Conservation (phyloP, 2,113 vertebrate genomes). For the Antennarius striatus region DNA sequence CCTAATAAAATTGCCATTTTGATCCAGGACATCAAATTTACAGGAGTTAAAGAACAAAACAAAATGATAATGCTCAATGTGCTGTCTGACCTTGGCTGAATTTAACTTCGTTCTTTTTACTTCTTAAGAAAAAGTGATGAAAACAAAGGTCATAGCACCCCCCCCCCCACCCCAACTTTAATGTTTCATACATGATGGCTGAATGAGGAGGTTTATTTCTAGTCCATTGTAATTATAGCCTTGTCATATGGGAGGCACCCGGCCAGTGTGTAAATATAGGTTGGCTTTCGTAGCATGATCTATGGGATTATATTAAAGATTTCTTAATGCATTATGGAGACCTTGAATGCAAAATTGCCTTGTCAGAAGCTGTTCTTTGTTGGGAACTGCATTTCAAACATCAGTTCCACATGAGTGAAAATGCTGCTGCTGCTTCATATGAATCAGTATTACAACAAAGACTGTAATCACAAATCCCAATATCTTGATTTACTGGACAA, state of each 20-base stretch:
- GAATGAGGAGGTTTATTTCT: constrained; percentile 47
- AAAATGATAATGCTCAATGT: too few relatives aligned
- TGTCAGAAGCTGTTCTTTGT: constrained; percentile 67
- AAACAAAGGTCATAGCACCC: constrained; percentile 28
- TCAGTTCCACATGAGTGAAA: constrained; percentile 51
- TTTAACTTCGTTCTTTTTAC: background rate
- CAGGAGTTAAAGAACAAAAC: too few relatives aligned
- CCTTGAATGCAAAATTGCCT: constrained; percentile 69
- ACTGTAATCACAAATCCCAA: constrained; percentile 60
- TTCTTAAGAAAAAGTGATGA: constrained; percentile 9
- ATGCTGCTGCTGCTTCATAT: constrained; percentile 25
- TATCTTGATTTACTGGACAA: constrained; percentile 40
- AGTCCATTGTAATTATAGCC: constrained; percentile 48
- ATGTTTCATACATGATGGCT: constrained; percentile 18
- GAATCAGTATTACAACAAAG: constrained; percentile 58
- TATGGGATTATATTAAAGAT: constrained; percentile 44
- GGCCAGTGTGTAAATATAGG: constrained; percentile 24
- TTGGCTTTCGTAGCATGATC: constrained; percentile 41
- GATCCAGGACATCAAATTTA: too few relatives aligned
- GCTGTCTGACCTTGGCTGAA: too few relatives aligned
- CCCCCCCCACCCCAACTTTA: background rate
- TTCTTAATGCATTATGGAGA: constrained; percentile 55
- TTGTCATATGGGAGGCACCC: constrained; percentile 40
- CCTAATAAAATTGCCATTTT: too few relatives aligned
- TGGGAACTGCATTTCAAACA: constrained; percentile 57